phyloP scores from a whole-genome alignment of 2,888 invertebrate species.

The Noctuana brunneofusca region DNA sequence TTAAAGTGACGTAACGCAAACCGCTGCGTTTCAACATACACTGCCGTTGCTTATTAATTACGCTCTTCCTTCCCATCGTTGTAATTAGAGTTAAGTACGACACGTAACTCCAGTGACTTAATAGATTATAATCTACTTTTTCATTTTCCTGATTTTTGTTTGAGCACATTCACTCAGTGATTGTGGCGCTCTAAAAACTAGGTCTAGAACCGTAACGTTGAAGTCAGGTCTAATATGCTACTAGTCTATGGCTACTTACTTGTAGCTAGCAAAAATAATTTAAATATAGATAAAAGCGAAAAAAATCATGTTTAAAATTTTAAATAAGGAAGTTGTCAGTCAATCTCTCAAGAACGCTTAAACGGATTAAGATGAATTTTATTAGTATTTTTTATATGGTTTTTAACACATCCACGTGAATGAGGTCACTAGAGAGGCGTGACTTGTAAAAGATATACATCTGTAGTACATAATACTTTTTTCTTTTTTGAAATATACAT shows the following conservation, averaged over 20 bases:
- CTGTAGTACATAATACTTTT: no score
- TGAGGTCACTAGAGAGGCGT: no score
- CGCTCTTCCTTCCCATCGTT: conserved; percentile 31
- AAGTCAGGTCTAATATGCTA: no score
- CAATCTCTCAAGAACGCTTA: no score
- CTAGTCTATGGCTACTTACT: no score
- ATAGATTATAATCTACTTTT: conserved; percentile 9
- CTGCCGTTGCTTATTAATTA: conserved; percentile 32
- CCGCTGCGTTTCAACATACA: conserved; percentile 25
- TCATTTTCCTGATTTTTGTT: conserved; percentile 7
- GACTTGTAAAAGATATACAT: no score
- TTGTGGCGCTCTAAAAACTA: conserved; percentile 6
- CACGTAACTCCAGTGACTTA: conserved; percentile 17
- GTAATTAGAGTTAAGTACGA: conserved; percentile 22
- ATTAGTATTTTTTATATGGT: no score
- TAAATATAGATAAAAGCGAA: not conserved
- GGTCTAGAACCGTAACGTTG: not conserved
- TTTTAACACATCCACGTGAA: no score
- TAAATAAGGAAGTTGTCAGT: no score
- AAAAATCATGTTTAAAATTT: not conserved
- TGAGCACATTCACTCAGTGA: conserved; percentile 1
- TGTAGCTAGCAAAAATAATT: not conserved
- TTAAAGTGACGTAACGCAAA: conserved; percentile 19
- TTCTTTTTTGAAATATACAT: no score
- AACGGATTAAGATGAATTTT: no score